A percentile compares a stretch with the other conserved stretches of the same genome.
phyloP scores from a whole-genome alignment of 2,888 invertebrate species.

The Chalcosyrphus nemorum region DNA sequence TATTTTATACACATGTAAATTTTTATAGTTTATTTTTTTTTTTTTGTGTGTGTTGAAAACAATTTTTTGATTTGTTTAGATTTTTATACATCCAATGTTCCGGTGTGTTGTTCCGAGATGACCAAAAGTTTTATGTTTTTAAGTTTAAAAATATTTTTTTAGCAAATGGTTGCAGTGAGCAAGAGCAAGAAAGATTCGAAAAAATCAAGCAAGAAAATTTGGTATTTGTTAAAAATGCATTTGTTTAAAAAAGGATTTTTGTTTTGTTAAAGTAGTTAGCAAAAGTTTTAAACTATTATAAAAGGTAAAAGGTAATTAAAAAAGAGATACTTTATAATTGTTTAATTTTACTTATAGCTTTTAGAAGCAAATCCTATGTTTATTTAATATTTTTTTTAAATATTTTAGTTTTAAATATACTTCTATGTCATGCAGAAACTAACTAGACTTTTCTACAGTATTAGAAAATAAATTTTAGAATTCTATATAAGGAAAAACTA shows the following conservation, averaged over 20 bases:
- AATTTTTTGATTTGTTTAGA: constrained; percentile 24
- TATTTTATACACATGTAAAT: constrained; percentile 30
- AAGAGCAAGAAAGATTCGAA: constrained; percentile 74
- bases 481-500: constrained; percentile 36
- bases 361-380: constrained; percentile 18
- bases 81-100: constrained; percentile 43
- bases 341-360: constrained; percentile 30
- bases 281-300: constrained; percentile 48
- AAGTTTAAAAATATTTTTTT: constrained; percentile 47
- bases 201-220: constrained; percentile 74
- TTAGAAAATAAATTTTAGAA: background rate
- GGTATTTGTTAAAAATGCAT: constrained; percentile 70
- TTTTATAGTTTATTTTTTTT: constrained; percentile 41
- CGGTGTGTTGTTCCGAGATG: constrained; percentile 51
- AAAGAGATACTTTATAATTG: constrained; percentile 6
- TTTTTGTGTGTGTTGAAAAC: constrained; percentile 22
- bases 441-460: constrained; percentile 11
- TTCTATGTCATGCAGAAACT: constrained; percentile 59
- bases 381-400: constrained; percentile 15
- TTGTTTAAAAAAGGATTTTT: constrained; percentile 33
- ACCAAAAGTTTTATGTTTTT: constrained; percentile 34
- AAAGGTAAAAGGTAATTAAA: constrained; percentile 1
- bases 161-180: constrained; percentile 73
- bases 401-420: constrained; percentile 7
- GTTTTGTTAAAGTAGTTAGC: constrained; percentile 38